A percentile compares a stretch with the other conserved stretches of the same genome.
These are phyloP conservation scores for Dicerorhinus sumatrensis DNA, from an alignment of 2,113 vertebrate species.

Conservation along the genomic window DNA sequence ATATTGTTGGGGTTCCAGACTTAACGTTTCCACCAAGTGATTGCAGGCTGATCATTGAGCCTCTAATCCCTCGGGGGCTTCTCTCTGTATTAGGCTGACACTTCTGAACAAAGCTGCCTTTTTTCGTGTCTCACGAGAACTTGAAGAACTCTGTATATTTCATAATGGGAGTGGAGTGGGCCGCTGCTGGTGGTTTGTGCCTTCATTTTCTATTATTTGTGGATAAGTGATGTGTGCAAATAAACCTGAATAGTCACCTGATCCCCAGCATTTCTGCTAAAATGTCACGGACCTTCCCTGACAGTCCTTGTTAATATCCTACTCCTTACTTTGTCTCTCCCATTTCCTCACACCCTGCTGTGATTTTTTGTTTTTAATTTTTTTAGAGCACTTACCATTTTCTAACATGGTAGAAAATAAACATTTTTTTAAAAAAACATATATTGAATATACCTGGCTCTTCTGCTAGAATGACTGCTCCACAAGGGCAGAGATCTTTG, in stretches of 20 bases:
- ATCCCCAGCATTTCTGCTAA: neutral
- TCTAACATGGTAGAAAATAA: neutral
- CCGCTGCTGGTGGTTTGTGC: neutral
- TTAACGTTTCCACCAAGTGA: neutral
- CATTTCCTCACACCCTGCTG: neutral
- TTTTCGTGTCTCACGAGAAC: neutral
- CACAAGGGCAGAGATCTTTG: neutral
- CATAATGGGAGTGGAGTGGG: neutral
- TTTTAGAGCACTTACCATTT: neutral
- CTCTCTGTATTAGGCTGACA: neutral
- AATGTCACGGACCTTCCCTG: neutral
- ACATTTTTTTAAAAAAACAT: neutral
- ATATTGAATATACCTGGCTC: neutral
- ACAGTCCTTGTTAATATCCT: neutral
- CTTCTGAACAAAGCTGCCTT: neutral
- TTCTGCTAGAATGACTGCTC: neutral
- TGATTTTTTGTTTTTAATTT: neutral
- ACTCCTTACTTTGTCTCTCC: neutral
- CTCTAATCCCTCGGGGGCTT: accelerated
- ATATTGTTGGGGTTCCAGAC: neutral
- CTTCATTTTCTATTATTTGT: neutral
- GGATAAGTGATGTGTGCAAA: neutral
- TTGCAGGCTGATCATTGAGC: neutral
- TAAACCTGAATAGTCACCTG: neutral
- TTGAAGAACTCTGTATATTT: neutral